phyloP scores from a whole-genome alignment of 2,888 invertebrate species.

The Ramazzottius varieornatus region DNA sequence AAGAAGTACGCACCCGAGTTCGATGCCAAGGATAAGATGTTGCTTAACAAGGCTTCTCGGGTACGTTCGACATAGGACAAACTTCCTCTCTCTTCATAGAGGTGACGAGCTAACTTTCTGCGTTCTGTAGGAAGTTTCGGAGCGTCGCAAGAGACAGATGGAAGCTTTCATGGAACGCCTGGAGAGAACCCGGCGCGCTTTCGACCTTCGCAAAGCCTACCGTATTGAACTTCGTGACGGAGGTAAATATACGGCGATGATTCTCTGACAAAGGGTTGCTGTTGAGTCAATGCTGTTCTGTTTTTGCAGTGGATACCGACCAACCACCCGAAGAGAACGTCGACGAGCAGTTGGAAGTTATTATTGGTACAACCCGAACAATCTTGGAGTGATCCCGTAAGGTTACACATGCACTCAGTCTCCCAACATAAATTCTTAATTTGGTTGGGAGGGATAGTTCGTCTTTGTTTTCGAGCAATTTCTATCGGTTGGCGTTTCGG shows the following conservation, averaged over 20 bases:
- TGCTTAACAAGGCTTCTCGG: constrained; percentile 71
- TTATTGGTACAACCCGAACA: neutral
- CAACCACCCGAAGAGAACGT: neutral
- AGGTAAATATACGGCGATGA: no score
- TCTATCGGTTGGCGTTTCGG: no score
- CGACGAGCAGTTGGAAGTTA: neutral
- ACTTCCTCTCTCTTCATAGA: neutral
- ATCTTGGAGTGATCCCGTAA: neutral
- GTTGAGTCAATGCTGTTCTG: neutral
- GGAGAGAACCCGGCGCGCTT: constrained; percentile 32
- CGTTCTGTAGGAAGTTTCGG: constrained; percentile 43
- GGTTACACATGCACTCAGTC: no score
- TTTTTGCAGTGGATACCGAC: neutral
- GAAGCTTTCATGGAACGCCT: constrained; percentile 59
- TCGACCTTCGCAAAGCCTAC: no score
- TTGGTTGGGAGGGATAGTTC: no score
- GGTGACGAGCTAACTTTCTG: neutral
- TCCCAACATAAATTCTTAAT: no score
- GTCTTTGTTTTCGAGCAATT: no score
- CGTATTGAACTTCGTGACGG: no score
- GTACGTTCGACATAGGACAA: constrained; percentile 19
- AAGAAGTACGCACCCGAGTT: constrained; percentile 89
- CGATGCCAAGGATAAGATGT: constrained; percentile 79
- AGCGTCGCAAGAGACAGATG: constrained; percentile 63
- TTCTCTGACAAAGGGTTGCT: neutral